Conservation (phyloP, 2,888 invertebrate genomes). For the Cosmorhoe ocellata region DNA sequence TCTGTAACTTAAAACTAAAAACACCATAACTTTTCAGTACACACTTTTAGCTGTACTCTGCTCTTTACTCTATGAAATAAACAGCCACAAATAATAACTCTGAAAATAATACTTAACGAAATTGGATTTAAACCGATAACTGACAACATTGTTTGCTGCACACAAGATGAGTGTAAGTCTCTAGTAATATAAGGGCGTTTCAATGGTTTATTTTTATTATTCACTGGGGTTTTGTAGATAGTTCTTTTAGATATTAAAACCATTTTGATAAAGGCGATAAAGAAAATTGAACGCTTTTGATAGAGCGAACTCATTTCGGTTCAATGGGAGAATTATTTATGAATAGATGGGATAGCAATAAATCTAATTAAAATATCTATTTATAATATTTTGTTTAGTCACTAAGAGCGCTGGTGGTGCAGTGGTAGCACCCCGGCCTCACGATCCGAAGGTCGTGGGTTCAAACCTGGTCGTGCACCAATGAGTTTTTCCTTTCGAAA, state of each 20-base stretch:
- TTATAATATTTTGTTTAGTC: too few species aligned
- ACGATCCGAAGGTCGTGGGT: too few species aligned
- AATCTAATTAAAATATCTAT: not conserved
- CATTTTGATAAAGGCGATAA: conserved; percentile 12
- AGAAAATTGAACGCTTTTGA: conserved; percentile 6
- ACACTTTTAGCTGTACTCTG: too few species aligned
- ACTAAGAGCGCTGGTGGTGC: too few species aligned
- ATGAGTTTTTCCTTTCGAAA: too few species aligned
- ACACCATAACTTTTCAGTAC: too few species aligned
- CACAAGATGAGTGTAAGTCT: conserved; percentile 15
- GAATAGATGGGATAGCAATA: not conserved
- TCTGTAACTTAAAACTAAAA: too few species aligned
- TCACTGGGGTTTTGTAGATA: conserved; percentile 16
- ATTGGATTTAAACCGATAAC: conserved; percentile 7
- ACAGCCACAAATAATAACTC: too few species aligned
- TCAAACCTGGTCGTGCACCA: too few species aligned
- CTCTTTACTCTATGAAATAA: too few species aligned
- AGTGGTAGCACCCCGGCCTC: too few species aligned
- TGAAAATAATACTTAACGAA: not conserved
- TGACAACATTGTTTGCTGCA: not conserved
- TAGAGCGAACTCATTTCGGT: not conserved
- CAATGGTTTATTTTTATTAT: conserved; percentile 32
- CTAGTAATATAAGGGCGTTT: conserved; percentile 26
- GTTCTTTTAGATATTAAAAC: conserved; percentile 17
- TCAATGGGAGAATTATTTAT: not conserved